Conservation (phyloP, 1,140 invertebrate species). For the Dreissena polymorpha region DNA sequence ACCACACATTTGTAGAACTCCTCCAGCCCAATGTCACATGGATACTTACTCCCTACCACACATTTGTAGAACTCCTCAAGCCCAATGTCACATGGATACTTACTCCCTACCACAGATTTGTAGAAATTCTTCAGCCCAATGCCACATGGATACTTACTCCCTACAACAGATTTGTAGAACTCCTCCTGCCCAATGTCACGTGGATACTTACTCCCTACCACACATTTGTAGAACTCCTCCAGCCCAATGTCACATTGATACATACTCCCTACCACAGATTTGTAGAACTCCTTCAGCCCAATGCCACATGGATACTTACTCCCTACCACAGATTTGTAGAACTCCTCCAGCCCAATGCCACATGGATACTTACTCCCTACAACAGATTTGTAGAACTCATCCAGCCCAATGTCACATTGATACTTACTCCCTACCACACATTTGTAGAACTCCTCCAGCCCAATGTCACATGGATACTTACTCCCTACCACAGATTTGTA, state of each 20-base stretch:
- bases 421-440: too few relatives aligned
- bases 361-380: constrained; percentile 23
- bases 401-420: constrained; percentile 27
- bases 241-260: not conserved
- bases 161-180: constrained; percentile 19
- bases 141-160: constrained; percentile 17
- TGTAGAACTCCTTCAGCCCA: constrained; percentile 30
- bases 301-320: constrained; percentile 11
- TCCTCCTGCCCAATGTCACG: constrained; percentile 30
- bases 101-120: too few relatives aligned
- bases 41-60: constrained; percentile 29
- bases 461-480: constrained; percentile 13
- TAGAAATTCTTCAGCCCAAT: too few relatives aligned
- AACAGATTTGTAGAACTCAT: constrained; percentile 22
- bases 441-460: too few relatives aligned
- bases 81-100: constrained; percentile 16
- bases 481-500: constrained; percentile 19
- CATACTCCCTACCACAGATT: constrained; percentile 27
- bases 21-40: not conserved
- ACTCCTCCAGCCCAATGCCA: not conserved
- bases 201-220: too few relatives aligned
- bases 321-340: too few relatives aligned
- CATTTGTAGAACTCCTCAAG: constrained; percentile 29
- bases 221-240: too few relatives aligned
- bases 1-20: too few relatives aligned